Conservation (phyloP, 1,140 invertebrate genomes). For the Monochamus saltuarius region DNA sequence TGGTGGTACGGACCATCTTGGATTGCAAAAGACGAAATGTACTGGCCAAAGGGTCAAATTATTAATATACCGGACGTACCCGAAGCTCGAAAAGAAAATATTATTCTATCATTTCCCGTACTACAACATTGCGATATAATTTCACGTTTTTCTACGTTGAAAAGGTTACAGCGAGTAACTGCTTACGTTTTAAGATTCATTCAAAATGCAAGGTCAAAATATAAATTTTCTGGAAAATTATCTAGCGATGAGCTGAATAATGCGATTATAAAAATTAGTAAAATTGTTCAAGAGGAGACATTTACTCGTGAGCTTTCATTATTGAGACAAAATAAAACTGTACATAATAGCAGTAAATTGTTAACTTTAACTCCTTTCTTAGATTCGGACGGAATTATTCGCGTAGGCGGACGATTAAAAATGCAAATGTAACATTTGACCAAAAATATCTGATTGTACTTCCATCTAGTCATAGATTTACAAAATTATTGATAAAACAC, state of each 20-base stretch:
- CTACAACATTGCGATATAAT: too few relatives aligned
- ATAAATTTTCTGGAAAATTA: background rate
- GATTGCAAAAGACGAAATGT: too few relatives aligned
- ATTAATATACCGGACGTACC: background rate
- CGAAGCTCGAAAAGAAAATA: too few relatives aligned
- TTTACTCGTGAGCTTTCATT: background rate
- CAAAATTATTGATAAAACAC: constrained; percentile 9
- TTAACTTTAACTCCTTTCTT: background rate
- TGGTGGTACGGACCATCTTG: constrained; percentile 37
- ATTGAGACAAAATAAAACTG: background rate
- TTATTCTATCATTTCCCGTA: too few relatives aligned
- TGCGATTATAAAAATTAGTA: background rate
- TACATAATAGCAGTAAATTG: background rate
- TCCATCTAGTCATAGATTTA: constrained; percentile 1
- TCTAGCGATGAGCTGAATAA: background rate
- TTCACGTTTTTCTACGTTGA: too few relatives aligned
- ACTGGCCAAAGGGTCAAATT: too few relatives aligned
- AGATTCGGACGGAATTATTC: too few relatives aligned
- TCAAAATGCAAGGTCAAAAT: background rate
- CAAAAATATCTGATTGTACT: constrained; percentile 10
- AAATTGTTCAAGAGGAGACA: background rate
- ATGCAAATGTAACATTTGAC: background rate
- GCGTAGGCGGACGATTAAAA: too few relatives aligned
- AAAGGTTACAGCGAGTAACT: too few relatives aligned
- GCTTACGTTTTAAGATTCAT: too few relatives aligned